A percentile compares a stretch with the other conserved stretches of the same genome.
These are phyloP conservation scores for Caerostris darwini DNA, from an alignment of 1,140 invertebrate species.

Conservation along the genomic window DNA sequence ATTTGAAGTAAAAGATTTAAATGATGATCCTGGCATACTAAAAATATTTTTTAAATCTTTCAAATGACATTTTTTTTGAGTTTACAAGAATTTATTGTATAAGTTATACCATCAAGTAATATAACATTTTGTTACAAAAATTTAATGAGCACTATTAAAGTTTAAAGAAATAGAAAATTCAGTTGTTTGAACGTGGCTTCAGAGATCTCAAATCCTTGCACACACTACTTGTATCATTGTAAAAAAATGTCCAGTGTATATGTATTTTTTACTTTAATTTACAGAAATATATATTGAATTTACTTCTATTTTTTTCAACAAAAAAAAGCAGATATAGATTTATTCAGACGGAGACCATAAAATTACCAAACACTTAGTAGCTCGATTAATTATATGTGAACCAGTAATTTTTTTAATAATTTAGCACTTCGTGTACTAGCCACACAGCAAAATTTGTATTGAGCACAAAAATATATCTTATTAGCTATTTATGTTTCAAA, in stretches of 20 bases:
- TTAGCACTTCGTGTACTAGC: neutral
- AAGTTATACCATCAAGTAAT: too few relatives aligned
- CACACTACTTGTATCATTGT: slow-evolving; percentile 67
- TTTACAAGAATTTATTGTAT: too few relatives aligned
- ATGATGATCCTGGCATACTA: too few relatives aligned
- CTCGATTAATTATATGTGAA: neutral
- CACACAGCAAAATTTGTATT: neutral
- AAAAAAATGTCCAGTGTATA: slow-evolving; percentile 68
- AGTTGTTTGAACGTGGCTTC: slow-evolving; percentile 11
- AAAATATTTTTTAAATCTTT: too few relatives aligned
- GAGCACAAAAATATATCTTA: neutral
- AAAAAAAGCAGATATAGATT: slow-evolving; percentile 34
- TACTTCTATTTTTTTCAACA: slow-evolving; percentile 56
- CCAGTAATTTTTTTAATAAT: neutral
- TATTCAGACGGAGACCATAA: slow-evolving; percentile 44
- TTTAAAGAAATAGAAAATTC: neutral
- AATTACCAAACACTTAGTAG: neutral
- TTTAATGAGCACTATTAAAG: too few relatives aligned
- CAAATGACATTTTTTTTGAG: too few relatives aligned
- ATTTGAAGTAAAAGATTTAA: too few relatives aligned
- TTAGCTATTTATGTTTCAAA: too few relatives aligned
- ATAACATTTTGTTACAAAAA: too few relatives aligned
- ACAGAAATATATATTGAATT: slow-evolving; percentile 59
- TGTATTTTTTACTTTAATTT: slow-evolving; percentile 70
- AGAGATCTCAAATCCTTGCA: slow-evolving; percentile 57